Evolutionary conservation across 2,797 vertebrate genomes (phyloP).

Genomic region (Ctenopoma kingsleyae): DNA sequence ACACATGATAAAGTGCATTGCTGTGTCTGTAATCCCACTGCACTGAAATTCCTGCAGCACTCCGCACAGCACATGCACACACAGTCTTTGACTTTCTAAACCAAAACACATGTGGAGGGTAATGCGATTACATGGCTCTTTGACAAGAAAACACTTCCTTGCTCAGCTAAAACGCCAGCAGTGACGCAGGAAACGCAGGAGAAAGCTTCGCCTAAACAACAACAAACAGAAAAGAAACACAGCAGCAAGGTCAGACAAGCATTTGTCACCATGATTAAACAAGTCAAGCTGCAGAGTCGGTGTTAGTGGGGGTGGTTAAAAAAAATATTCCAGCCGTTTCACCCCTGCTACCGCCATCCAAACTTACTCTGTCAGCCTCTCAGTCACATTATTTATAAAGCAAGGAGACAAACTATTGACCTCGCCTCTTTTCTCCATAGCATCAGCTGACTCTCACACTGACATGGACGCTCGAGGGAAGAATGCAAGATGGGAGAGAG

Average conservation of each 20-base stretch:
- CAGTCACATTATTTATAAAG: conserved; percentile 82
- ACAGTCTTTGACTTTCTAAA: conserved; percentile 57
- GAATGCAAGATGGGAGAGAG: conserved; percentile 47
- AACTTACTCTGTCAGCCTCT: conserved; percentile 72
- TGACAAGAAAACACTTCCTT: conserved; percentile 72
- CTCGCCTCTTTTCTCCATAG: conserved; percentile 68
- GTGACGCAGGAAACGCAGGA: conserved; percentile 49
- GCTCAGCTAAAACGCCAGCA: conserved; percentile 61
- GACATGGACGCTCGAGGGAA: conserved; percentile 69
- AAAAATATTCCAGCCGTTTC: conserved; percentile 67
- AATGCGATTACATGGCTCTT: conserved; percentile 80
- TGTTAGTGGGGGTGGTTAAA: conserved; percentile 28
- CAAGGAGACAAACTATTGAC: conserved; percentile 80
- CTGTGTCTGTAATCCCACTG: conserved; percentile 32
- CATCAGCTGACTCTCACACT: conserved; percentile 69
- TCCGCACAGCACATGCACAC: conserved; percentile 31
- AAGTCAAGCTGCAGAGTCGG: conserved; percentile 38
- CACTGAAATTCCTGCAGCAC: conserved; percentile 37
- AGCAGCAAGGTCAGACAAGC: conserved; percentile 64
- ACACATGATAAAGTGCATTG: conserved; percentile 13
- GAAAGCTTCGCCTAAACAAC: conserved; percentile 51
- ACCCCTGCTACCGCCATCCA: conserved; percentile 61
- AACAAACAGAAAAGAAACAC: conserved; percentile 48
- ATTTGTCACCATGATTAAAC: conserved; percentile 70
- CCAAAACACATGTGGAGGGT: conserved; percentile 75